phyloP scores from a whole-genome alignment of 1,140 invertebrate species.

The Ips nitidus region DNA sequence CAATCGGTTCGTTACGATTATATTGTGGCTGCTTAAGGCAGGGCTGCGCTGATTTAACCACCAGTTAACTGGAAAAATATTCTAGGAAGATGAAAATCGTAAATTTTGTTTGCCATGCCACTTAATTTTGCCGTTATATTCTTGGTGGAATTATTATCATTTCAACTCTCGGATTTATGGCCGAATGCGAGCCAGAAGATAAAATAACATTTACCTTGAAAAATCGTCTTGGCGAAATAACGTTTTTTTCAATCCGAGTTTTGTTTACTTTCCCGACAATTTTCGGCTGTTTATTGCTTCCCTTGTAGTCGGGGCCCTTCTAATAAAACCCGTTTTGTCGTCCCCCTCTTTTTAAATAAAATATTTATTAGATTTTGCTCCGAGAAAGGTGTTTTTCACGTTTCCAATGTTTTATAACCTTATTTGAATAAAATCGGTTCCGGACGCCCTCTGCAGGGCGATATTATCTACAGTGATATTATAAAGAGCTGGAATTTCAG shows the following conservation, averaged over 20 bases:
- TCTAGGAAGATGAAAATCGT: neutral
- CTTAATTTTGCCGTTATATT: neutral
- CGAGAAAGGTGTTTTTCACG: neutral
- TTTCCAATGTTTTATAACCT: neutral
- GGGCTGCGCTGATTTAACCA: too few relatives aligned
- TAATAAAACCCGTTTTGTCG: neutral
- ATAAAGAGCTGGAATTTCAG: too few relatives aligned
- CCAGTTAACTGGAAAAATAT: too few relatives aligned
- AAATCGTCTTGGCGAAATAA: neutral
- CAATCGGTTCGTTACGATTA: too few relatives aligned
- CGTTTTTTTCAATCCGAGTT: slow-evolving; percentile 5
- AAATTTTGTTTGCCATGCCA: neutral
- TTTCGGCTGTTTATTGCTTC: slow-evolving; percentile 7
- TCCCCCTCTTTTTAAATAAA: neutral
- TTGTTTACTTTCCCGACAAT: slow-evolving; percentile 1
- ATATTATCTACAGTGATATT: too few relatives aligned
- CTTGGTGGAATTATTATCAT: slow-evolving; percentile 1
- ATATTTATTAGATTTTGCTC: slow-evolving; percentile 9
- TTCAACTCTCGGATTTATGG: neutral
- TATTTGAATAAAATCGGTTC: too few relatives aligned
- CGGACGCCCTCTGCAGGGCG: too few relatives aligned
- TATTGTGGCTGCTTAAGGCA: too few relatives aligned
- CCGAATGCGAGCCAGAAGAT: neutral
- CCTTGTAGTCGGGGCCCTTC: neutral
- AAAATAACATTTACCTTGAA: slow-evolving; percentile 5